phyloP scores from a whole-genome alignment of 2,113 vertebrate genomes.

The Scolopax mira region DNA sequence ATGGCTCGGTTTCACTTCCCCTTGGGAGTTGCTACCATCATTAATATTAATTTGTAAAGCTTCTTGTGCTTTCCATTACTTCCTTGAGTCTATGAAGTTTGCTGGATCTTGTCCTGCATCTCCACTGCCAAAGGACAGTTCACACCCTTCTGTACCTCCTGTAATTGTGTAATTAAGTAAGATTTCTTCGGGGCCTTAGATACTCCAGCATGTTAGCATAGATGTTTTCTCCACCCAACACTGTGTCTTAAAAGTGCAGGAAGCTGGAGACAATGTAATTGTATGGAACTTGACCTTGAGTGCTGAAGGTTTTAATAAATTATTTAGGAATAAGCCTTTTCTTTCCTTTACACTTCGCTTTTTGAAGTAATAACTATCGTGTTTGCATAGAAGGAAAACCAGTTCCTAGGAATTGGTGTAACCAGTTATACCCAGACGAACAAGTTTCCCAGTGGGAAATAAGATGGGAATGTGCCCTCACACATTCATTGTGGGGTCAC shows the following conservation, averaged over 20 bases:
- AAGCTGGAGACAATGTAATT: conserved; percentile 42
- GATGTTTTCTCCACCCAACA: conserved; percentile 30
- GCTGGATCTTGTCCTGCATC: conserved; percentile 58
- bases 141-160: conserved; percentile 48
- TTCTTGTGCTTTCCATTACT: conserved; percentile 42
- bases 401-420: conserved; percentile 31
- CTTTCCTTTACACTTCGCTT: conserved; percentile 26
- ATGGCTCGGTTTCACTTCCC: conserved; percentile 36
- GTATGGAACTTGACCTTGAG: conserved; percentile 40
- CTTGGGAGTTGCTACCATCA: conserved; percentile 5
- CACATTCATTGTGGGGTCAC: not conserved
- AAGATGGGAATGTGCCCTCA: not conserved
- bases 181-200: conserved; percentile 51
- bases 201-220: conserved; percentile 37
- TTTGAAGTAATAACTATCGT: conserved; percentile 34
- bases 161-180: conserved; percentile 59
- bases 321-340: conserved; percentile 40
- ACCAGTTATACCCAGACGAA: conserved; percentile 5
- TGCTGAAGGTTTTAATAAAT: conserved; percentile 48
- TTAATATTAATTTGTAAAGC: conserved; percentile 52
- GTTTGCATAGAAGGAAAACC: conserved; percentile 50
- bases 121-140: conserved; percentile 59
- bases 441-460: conserved; percentile 16
- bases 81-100: conserved; percentile 59
- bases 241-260: conserved; percentile 42